Base-by-base conservation (phyloP, 2,797 vertebrate genomes). In the Hippopotamyrus pictus region DNA sequence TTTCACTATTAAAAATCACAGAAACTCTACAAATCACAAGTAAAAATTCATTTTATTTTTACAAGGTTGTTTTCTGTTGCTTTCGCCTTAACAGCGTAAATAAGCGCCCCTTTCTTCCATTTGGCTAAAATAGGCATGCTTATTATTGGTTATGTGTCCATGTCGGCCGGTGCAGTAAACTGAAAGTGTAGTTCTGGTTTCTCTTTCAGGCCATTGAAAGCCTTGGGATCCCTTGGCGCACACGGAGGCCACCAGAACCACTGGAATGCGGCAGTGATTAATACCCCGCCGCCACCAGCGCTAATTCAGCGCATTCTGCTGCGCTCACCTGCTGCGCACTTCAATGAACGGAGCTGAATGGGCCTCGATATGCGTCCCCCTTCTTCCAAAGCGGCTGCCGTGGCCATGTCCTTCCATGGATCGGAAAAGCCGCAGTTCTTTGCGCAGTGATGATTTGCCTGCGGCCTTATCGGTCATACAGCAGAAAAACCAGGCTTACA, bases 231-330 rank as follows among this genome's bases (percentile, higher is more conserved):
- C 79, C 76, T 46, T 51, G 17, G 44, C 89, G 84, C 92, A 90
- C 48, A 89, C 92, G 91, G 92, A 93, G 93, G 92, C 93, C 93
- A 90, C 65, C 65, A 93, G 91, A 22, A 88, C 89, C 85, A 89
- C 90, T 92, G 95, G 95, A 95, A 95, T 92, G 93, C 91, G 90
- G 92, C 92, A 88, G 91, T 88, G 29, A 73, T 73, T 1, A 46
- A 90, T 92, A n/a, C 41, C 37, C 48, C 89, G 84, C 83, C 88
- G 17, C 92, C 94, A 89, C 93, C 94, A 90, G 94, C 94, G 93
- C 93, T 22, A 93, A 92, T 90, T 50, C 86, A 92, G 93, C 92
- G 93, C 94, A 94, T 95, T 95, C 93, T 92, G 91, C 93, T 91
- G 91, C 94, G 93, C 91, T 88, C 25, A 83, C 94, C 95, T 5